Evolutionary conservation across 2,113 vertebrate genomes (phyloP).

Genomic region (pig (Sus scrofa)): T2T-Sscrofa CM000830.6:11126001-11126500

Average conservation of each 20-base stretch:
- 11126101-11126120: not conserved
- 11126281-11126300: no score
- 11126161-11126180: slow-evolving; percentile 25
- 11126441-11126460: not conserved
- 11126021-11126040: not conserved
- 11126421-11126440: not conserved
- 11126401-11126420: no score
- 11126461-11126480: not conserved
- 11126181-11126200: not conserved
- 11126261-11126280: not conserved
- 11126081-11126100: not conserved
- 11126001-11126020: not conserved
- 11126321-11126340: not conserved
- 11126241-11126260: not conserved
- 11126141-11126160: not conserved
- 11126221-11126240: not conserved
- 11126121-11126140: not conserved
- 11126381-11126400: no score
- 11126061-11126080: not conserved
- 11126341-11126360: not conserved
- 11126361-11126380: not conserved
- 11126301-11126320: not conserved
- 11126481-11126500: not conserved
- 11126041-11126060: not conserved
- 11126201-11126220: not conserved